Base-by-base conservation (phyloP, 2,113 vertebrate species). In the Alectura lathami region DNA sequence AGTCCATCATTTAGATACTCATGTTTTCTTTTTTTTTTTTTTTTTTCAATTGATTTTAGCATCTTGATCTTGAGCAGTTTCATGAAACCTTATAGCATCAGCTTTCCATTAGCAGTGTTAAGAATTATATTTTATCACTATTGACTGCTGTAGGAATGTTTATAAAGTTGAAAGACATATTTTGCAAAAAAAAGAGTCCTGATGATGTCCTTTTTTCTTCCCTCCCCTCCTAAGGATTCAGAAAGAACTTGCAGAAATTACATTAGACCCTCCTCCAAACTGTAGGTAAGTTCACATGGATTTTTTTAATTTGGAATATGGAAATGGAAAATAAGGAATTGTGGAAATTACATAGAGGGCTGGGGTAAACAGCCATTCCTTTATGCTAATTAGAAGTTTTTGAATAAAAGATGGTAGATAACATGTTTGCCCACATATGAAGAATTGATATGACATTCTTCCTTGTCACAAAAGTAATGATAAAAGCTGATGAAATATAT, bases 211-310 rank as follows among this genome's bases (percentile, higher is more conserved):
- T 17, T 92, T 87, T 90, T 57, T 96, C 89, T 92, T 87, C 22
- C 11, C 3, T 5, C 7, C 16, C 92, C 74, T 85, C 94, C 96
- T 97, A 79, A 99, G 99, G 98, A 99, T 99, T 98, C 99, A 99
- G 97, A 99, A 99, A 91, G 99, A 99, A 97, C 99, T 99, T 76
- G 99, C 99, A 94, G 99, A 99, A 98, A 99, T 99, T 97, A 99
- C 99, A 67, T 98, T 99, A 97, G 99, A 99, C 89, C 99, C 99
- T 51, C 99, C 99, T 96, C 99, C 99, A 48, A 99, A 99, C 98
- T 99, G 99, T 98, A 99, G 99, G 99, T 99, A 98, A 99, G 98
- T 98, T 96, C 62, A 90, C 75, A 34, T 40, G 81, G 88, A 66
- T 96, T 97, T 97, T 97, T 88, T 96, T 91, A 36, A 74, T 91